These are phyloP conservation scores for Betta splendens DNA, from an alignment of 2,797 vertebrate species.

Conservation along the genomic window DNA sequence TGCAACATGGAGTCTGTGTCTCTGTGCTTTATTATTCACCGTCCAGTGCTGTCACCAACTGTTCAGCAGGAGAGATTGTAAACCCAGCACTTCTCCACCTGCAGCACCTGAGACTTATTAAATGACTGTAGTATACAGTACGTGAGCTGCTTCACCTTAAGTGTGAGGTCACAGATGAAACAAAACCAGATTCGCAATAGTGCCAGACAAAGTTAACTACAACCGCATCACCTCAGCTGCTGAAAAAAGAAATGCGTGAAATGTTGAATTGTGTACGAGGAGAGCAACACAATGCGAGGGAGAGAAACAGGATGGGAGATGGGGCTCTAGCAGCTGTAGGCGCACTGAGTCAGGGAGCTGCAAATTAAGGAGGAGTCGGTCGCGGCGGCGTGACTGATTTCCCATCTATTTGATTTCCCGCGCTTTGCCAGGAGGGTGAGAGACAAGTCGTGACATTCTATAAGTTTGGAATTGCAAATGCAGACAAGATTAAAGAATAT, in stretches of 20 bases:
- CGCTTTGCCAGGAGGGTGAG: slow-evolving; percentile 30
- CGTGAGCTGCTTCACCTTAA: background rate
- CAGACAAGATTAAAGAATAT: slow-evolving; percentile 36
- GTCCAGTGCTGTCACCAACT: background rate
- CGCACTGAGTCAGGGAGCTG: slow-evolving; percentile 41
- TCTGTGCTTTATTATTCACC: slow-evolving; percentile 1
- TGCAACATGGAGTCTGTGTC: slow-evolving; percentile 1
- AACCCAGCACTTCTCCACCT: slow-evolving; percentile 20
- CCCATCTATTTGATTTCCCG: slow-evolving; percentile 54
- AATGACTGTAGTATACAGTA: background rate
- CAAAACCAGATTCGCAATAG: slow-evolving; percentile 31
- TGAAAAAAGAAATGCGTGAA: slow-evolving; percentile 45
- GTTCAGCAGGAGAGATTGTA: slow-evolving; percentile 14
- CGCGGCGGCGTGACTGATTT: slow-evolving; percentile 40
- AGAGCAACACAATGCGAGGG: background rate
- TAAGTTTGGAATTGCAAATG: slow-evolving; percentile 56
- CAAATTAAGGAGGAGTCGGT: slow-evolving; percentile 56
- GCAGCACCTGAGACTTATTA: slow-evolving; percentile 6
- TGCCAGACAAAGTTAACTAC: slow-evolving; percentile 24
- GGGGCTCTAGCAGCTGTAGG: slow-evolving; percentile 10
- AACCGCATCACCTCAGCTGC: slow-evolving; percentile 16
- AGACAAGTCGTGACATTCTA: slow-evolving; percentile 24
- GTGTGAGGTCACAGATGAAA: slow-evolving; percentile 15
- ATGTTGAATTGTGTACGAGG: slow-evolving; percentile 15
- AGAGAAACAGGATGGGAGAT: background rate